These are phyloP conservation scores for Melanotus villosus DNA, from an alignment of 2,888 invertebrate genomes.

Conservation along the genomic window DNA sequence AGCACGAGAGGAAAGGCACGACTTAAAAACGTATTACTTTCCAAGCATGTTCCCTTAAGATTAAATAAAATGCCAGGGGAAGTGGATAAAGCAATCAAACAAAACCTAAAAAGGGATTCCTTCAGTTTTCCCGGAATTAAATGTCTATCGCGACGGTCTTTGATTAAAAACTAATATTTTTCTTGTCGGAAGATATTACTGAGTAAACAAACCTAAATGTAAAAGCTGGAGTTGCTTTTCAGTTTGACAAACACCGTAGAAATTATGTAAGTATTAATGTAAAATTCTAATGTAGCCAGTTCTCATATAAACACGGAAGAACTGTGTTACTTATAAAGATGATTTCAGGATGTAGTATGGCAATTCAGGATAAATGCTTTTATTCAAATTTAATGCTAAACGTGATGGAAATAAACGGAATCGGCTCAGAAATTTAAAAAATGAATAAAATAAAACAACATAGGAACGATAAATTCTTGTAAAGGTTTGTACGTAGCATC, in stretches of 20 bases:
- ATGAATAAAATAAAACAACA: too few relatives aligned
- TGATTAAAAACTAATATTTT: slow-evolving; percentile 10
- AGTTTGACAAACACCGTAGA: background rate
- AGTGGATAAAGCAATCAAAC: background rate
- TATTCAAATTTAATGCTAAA: background rate
- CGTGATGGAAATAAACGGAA: too few relatives aligned
- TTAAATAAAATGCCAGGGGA: background rate
- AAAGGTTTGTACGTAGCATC: too few relatives aligned
- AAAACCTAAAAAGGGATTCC: background rate
- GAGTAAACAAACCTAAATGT: background rate
- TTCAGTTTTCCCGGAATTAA: background rate
- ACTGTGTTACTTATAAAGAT: background rate
- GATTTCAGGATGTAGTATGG: background rate
- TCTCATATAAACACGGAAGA: background rate
- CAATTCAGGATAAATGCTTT: too few relatives aligned
- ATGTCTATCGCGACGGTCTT: background rate
- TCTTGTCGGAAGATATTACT: background rate
- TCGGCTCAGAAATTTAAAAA: too few relatives aligned
- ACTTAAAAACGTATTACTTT: too few relatives aligned
- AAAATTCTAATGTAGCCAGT: background rate
- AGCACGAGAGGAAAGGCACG: too few relatives aligned
- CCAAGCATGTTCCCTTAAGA: background rate
- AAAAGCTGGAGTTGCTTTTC: background rate
- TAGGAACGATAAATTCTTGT: too few relatives aligned
- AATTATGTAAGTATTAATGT: background rate